Percentiles rank a stretch among this genome's conserved stretches.
These are phyloP conservation scores for Meloidogyne floridensis DNA, from an alignment of 1,140 invertebrate species.

Conservation along the genomic window DNA sequence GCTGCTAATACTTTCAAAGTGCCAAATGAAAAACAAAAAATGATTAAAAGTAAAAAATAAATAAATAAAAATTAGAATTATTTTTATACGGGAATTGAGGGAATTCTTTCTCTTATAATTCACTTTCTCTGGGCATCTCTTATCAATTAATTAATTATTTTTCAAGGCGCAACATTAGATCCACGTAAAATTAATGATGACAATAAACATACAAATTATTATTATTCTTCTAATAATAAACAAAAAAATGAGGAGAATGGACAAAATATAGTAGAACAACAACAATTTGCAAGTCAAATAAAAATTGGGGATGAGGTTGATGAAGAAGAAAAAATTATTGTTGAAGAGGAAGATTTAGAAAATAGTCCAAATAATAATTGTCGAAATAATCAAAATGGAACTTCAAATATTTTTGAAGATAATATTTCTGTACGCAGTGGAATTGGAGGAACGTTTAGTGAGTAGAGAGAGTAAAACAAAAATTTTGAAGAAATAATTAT, in stretches of 20 bases:
- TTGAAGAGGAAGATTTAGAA: neutral
- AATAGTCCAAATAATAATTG: no score
- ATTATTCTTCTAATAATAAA: neutral
- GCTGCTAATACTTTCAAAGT: neutral
- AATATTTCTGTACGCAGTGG: conserved; percentile 15
- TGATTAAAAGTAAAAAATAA: conserved; percentile 1
- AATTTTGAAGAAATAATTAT: no score
- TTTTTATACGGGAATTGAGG: no score
- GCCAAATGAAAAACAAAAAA: no score
- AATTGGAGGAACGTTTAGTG: conserved; percentile 7
- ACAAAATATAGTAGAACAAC: neutral
- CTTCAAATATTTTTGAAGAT: neutral
- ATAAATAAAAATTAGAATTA: no score
- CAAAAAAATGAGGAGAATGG: neutral
- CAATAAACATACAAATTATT: neutral
- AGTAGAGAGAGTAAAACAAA: no score
- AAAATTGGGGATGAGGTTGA: neutral
- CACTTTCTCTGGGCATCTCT: no score
- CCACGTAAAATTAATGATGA: neutral
- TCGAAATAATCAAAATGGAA: no score
- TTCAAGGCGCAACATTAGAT: conserved; percentile 16
- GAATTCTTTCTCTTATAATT: no score
- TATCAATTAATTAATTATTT: no score
- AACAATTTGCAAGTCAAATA: conserved; percentile 13
- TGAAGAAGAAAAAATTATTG: neutral